These are phyloP conservation scores for Cylas formicarius DNA, from an alignment of 1,140 invertebrate species.

Conservation along the genomic window DNA sequence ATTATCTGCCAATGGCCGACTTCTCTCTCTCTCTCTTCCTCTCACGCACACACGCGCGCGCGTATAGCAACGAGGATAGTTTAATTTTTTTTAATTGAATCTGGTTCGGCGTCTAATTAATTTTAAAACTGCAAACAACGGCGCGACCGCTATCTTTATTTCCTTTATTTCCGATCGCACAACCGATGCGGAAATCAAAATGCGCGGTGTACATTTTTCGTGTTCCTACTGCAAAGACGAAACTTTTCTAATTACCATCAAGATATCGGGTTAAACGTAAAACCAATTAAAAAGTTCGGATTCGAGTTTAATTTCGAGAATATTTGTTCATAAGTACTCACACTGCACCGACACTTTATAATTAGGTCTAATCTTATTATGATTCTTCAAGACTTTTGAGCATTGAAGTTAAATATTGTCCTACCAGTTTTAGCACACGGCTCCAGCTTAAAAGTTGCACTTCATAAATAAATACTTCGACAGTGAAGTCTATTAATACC, in stretches of 20 bases:
- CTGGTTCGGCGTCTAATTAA: conserved; percentile 2
- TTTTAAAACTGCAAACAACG: conserved; percentile 4
- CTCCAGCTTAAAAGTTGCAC: conserved; percentile 4
- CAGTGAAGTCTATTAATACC: background rate
- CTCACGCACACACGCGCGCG: too few species aligned
- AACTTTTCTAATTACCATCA: conserved; percentile 10
- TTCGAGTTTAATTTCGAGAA: background rate
- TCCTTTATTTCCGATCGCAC: conserved; percentile 2
- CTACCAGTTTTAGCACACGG: conserved; percentile 3
- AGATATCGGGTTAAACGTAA: conserved; percentile 2
- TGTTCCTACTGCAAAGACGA: background rate
- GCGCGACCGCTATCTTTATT: too few species aligned
- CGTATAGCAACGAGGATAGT: too few species aligned
- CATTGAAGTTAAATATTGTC: conserved; percentile 1
- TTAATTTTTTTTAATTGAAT: background rate
- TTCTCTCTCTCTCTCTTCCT: too few species aligned
- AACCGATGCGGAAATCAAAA: conserved; percentile 5
- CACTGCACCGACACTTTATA: too few species aligned
- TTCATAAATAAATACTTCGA: conserved; percentile 8
- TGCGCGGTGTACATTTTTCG: background rate
- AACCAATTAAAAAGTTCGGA: conserved; percentile 6
- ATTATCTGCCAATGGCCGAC: too few species aligned
- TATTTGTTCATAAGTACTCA: conserved; percentile 6
- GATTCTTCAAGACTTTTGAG: background rate
- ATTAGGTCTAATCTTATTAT: too few species aligned